Base-by-base conservation (phyloP, 2,888 invertebrate species). In the Cyrtodaria siliqua region DNA sequence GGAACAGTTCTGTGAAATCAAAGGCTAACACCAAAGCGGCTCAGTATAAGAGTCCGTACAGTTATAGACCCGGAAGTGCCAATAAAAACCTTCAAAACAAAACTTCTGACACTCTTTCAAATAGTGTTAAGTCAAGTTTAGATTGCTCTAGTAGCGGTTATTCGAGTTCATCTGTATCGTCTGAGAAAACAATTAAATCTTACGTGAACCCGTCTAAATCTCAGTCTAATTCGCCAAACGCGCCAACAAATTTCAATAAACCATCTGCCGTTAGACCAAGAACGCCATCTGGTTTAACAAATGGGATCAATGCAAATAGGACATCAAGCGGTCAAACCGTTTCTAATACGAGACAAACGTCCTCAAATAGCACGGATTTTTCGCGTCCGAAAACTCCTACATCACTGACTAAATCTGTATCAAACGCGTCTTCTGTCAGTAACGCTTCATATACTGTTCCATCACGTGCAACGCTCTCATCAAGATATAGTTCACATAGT, bases 401-500 rank as follows among this genome's bases (percentile, higher is more conserved):
- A 18, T 72, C 72, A 44, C n/a, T 70, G 52, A 55, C 62, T 50
- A 74, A 63, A n/a, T 73, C 79, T 20, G 73, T 73, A 47, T 70
- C 77, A 20, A 79, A 81, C 24, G 23, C 47, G 18, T 73, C 77
- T 6, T 68, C 67, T 20, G 47, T 69, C 6, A 69, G 75, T 64
- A 76, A 80, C n/a, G 26, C 23, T 16, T 49, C 69, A 12, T 33
- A 53, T 33, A 59, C 57, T 2, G 47, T 42, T 20, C 59, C 55
- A 20, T 40, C 55, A 14, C 63, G 63, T 42, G 52, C 52, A 26
- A 61, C 53, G 20, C 38, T 56, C 50, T 59, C 70, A n/a, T 67
- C 69, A 38, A 42, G 76, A 27, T 71, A 72, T 1, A 80, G 80
- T 61, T 79, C 79, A n/a, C 75, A 79, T 18, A 79, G 72, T 66